A percentile compares a stretch with the other conserved stretches of the same genome.
These are phyloP conservation scores for Paraplagusia blochii DNA, from an alignment of 2,113 vertebrate genomes.

Conservation along the genomic window DNA sequence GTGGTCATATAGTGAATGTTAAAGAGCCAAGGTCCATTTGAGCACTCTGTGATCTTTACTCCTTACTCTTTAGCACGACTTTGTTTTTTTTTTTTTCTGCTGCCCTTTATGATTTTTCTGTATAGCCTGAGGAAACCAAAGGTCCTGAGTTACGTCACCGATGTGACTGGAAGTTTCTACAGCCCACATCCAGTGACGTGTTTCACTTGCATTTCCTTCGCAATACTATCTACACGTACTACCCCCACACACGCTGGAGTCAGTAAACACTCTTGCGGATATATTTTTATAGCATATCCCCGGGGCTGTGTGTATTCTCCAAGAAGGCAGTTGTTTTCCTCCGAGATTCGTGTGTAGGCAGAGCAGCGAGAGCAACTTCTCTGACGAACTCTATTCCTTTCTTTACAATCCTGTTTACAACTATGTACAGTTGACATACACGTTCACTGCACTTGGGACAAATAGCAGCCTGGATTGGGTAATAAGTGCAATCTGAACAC, in stretches of 20 bases:
- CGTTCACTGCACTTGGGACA: background rate
- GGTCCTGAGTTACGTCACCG: constrained; percentile 57
- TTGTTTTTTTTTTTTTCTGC: constrained; percentile 55
- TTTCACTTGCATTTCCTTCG: constrained; percentile 35
- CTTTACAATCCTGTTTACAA: too few relatives aligned
- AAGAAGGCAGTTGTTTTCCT: constrained; percentile 22
- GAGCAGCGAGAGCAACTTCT: constrained; percentile 34
- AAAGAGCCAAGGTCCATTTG: constrained; percentile 32
- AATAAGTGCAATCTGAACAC: too few relatives aligned
- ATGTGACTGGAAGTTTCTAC: constrained; percentile 60
- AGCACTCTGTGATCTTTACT: constrained; percentile 56
- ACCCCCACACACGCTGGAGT: constrained; percentile 18
- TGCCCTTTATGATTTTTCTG: constrained; percentile 42
- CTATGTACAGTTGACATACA: constrained; percentile 1
- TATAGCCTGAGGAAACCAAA: constrained; percentile 45
- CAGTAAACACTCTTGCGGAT: constrained; percentile 14
- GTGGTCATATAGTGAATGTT: constrained; percentile 18
- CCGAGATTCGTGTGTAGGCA: constrained; percentile 12
- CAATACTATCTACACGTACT: constrained; percentile 8
- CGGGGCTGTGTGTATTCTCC: constrained; percentile 34
- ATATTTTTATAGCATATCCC: constrained; percentile 22
- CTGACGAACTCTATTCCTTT: too few relatives aligned
- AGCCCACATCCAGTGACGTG: constrained; percentile 40
- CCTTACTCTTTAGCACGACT: constrained; percentile 60
- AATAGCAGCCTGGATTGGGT: too few relatives aligned